A percentile compares a stretch with the other conserved stretches of the same genome.
These are phyloP conservation scores for Panthera tigris DNA, from an alignment of 2,113 vertebrate genomes.

Conservation along the genomic window DNA sequence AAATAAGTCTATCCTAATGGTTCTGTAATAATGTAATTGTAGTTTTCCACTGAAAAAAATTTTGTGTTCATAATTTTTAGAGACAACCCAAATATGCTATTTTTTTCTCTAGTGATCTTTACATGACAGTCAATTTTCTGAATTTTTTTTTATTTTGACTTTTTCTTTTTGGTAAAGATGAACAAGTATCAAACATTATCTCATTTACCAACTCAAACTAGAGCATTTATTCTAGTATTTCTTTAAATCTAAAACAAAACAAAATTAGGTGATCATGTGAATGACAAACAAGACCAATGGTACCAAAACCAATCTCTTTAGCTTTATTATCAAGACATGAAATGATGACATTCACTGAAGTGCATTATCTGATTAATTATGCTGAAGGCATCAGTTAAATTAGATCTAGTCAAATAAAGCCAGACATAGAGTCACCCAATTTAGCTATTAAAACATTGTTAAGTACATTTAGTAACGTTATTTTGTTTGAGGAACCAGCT, in stretches of 20 bases:
- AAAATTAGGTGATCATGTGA: neutral
- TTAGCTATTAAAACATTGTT: constrained; percentile 72
- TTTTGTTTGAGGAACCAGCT: constrained; percentile 42
- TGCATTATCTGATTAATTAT: constrained; percentile 71
- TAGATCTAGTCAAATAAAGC: constrained; percentile 68
- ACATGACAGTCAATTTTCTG: neutral
- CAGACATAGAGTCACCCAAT: constrained; percentile 67
- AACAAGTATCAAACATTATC: neutral
- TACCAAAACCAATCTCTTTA: constrained; percentile 6
- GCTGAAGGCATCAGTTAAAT: constrained; percentile 65
- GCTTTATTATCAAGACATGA: neutral
- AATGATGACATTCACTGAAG: constrained; percentile 35
- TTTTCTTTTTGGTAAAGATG: neutral
- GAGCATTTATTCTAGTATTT: neutral
- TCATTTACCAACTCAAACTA: neutral
- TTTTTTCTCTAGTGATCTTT: neutral
- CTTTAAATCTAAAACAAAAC: neutral
- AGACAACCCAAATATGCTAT: neutral
- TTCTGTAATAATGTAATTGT: neutral
- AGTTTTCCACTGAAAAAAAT: neutral
- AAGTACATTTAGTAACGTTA: constrained; percentile 65
- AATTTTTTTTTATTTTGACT: neutral
- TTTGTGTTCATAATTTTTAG: neutral
- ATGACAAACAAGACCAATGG: neutral
- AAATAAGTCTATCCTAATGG: neutral